Base-by-base conservation (phyloP, 1,140 invertebrate species). In the Temnothorax nylanderi region DNA sequence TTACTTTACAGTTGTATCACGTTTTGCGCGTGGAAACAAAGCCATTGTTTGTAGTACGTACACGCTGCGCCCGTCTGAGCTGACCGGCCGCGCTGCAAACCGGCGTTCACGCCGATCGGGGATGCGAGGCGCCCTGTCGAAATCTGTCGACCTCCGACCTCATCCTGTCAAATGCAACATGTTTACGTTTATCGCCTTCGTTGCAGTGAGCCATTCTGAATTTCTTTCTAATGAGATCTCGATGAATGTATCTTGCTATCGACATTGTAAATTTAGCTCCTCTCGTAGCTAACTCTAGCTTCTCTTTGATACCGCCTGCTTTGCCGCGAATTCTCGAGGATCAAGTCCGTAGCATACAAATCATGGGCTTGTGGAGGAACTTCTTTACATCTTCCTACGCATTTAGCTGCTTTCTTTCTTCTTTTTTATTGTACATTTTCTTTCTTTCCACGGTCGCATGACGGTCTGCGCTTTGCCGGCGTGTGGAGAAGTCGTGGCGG, bases 1-100 rank as follows among this genome's bases (percentile, higher is more conserved):
- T 95, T 95, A 90, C 93, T 94, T 94, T 94, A 91, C 91, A 93
- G 94, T 92, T 92, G 92, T 94, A 94, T 94, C 93, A 91, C 91
- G 92, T 92, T 93, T 92, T 93, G 92, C 93, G 91, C 89, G 90
- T 88, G 92, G 91, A 94, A 94, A 94, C 92, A 94, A 94, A 94
- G 92, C 93, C 92, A 93, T 94, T 94, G 94, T 95, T 94, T 93
- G 91, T 92, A 86, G 85, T 88, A 81, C 80, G 80, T 92, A 92
- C 92, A 92, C 90, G 87, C 84, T 86, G 90, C 88, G 87, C 72
- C 85, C 84, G 89, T 74, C 77, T 78, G 72, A 85, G 54, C 67
- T 71, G 56, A 64, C 75, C 72, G 64, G 77, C 67, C 87, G 56
- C 71, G 67, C 21, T 62, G 74, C 54, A 60, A 85, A 71, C 47